Base-by-base conservation (phyloP, 2,888 invertebrate genomes). In the Andrena haemorrhoa region DNA sequence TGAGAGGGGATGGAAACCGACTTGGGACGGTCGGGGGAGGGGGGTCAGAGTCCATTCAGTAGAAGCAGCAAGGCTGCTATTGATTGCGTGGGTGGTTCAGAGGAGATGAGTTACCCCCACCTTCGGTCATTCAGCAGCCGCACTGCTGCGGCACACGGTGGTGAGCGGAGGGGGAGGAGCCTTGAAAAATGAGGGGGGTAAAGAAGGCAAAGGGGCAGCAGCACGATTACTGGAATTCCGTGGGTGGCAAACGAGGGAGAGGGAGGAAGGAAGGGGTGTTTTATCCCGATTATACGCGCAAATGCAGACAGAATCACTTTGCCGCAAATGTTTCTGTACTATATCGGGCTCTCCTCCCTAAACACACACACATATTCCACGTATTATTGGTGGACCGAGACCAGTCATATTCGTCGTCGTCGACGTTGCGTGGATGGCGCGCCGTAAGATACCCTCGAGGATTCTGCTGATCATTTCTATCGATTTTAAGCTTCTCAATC, bases 21-120 rank as follows among this genome's bases (percentile, higher is more conserved):
- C 65, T 60, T 12, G 69, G 35, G 26, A 58, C 68, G 33, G 82
- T 64, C 81, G 77, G 29, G 51, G 49, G 74, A 72, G 83, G 86
- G 82, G 89, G 88, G 92, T 92, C 89, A 90, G 90, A 93, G 93
- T 93, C 93, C 93, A 93, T 93, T 93, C 93, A 93, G 93, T 92
- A 92, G 91, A 91, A 91, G 87, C 90, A 83, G 87, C 88, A 91
- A 90, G 91, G 90, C 86, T 89, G 90, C 88, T 93, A 93, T 93
- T 91, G 93, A 93, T 93, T 93, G 92, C 91, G 93, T 93, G 91
- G 93, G 93, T 84, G 91, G 89, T 71, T 73, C 47, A 79, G 85
- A 85, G 75, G 82, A 75, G 71, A 83, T 65, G 75, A 77, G 79
- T 69, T 72, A 77, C 76, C 86, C 88, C 86, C 86, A 82, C 88